A percentile compares a stretch with the other conserved stretches of the same genome.
phyloP scores from a whole-genome alignment of 2,113 vertebrate genomes.

The Abramis brama region DNA sequence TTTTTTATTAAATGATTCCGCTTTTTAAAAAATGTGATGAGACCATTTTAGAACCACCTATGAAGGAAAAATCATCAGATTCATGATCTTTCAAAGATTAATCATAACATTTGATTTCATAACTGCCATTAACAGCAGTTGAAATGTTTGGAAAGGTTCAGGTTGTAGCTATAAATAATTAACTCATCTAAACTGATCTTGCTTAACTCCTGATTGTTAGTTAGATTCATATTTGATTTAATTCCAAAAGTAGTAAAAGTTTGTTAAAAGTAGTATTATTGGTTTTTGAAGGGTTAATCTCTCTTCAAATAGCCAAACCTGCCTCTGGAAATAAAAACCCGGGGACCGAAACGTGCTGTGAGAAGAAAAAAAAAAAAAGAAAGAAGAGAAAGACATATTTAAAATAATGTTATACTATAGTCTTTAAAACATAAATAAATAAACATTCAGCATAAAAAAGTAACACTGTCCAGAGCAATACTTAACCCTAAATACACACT shows the following conservation, averaged over 20 bases:
- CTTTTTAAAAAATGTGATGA: not conserved
- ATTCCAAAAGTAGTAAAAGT: not conserved
- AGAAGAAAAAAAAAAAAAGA: conserved; percentile 57
- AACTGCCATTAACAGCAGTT: not conserved
- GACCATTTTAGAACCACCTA: not conserved
- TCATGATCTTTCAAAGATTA: not conserved
- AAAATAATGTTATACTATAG: conserved; percentile 49
- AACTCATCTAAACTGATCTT: not conserved
- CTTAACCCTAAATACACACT: conserved; percentile 30
- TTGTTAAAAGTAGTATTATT: conserved; percentile 34
- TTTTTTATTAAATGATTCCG: not conserved
- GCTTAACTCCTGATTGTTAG: not conserved
- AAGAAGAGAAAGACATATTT: conserved; percentile 25
- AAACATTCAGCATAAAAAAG: conserved; percentile 50
- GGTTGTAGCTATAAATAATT: not conserved
- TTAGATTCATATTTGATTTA: not conserved
- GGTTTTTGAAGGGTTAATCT: conserved; percentile 58
- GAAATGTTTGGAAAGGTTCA: not conserved
- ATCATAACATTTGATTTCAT: not conserved
- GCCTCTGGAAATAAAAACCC: conserved; percentile 83
- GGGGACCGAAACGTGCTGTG: conserved; percentile 80
- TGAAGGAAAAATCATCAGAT: not conserved
- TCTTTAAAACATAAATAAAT: conserved; percentile 48
- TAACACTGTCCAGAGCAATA: conserved; percentile 56
- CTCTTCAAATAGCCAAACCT: conserved; percentile 75